Conservation (phyloP, 2,888 invertebrate species). For the Tachystola acroxantha region DNA sequence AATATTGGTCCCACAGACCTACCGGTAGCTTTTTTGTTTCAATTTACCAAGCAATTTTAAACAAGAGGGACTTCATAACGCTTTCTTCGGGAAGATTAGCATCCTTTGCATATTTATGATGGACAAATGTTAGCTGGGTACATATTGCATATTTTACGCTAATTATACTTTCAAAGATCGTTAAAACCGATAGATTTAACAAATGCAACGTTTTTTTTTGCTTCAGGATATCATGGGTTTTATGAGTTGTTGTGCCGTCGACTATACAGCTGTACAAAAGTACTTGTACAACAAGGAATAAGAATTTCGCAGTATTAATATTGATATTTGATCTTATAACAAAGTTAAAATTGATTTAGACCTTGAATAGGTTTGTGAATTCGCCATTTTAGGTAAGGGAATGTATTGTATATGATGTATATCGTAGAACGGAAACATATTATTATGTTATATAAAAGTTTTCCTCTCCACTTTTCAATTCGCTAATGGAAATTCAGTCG, state of each 20-base stretch:
- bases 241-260: no score
- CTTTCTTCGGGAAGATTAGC: constrained; percentile 38
- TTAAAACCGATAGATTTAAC: neutral
- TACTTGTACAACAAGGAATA: no score
- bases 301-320: no score
- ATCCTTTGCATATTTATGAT: constrained; percentile 48
- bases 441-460: neutral
- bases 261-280: no score
- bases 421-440: neutral
- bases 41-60: constrained; percentile 21
- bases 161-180: constrained; percentile 8
- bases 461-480: neutral
- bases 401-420: no score
- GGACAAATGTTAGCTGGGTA: constrained; percentile 13
- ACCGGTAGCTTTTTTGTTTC: constrained; percentile 21
- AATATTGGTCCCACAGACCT: no score
- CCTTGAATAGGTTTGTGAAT: no score
- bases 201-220: neutral
- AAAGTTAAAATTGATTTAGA: no score
- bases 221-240: no score
- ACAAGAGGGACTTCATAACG: constrained; percentile 27
- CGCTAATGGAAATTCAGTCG: no score
- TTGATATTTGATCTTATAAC: no score
- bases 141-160: constrained; percentile 9
- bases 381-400: no score